A percentile compares a stretch with the other conserved stretches of the same genome.
These are phyloP conservation scores for Oligia latruncula DNA, from an alignment of 2,888 invertebrate genomes.

Conservation along the genomic window DNA sequence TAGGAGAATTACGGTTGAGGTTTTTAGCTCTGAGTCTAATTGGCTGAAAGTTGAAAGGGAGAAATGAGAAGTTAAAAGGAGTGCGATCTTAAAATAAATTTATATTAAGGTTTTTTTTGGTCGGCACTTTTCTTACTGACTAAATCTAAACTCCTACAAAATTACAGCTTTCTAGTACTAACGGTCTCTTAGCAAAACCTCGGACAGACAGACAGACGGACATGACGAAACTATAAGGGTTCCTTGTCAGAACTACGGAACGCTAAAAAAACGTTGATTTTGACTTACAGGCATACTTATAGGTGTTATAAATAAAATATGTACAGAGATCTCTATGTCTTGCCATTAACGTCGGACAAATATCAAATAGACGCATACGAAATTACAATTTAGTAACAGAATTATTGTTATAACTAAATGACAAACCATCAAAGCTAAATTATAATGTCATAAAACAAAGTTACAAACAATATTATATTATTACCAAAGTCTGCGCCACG, in stretches of 20 bases:
- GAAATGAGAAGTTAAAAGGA: neutral
- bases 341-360: too few species aligned
- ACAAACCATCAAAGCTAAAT: neutral
- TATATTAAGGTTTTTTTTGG: neutral
- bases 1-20: slow-evolving; percentile 12
- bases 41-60: neutral
- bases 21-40: slow-evolving; percentile 3
- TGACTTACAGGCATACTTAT: too few species aligned
- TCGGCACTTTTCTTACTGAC: neutral
- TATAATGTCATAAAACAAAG: too few species aligned
- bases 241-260: too few species aligned
- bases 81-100: neutral
- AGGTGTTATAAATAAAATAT: too few species aligned
- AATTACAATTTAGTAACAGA: neutral
- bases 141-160: too few species aligned
- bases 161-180: too few species aligned
- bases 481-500: neutral
- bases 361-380: neutral
- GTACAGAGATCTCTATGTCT: too few species aligned
- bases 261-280: neutral
- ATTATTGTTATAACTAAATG: neutral
- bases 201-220: too few species aligned
- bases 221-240: too few species aligned
- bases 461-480: too few species aligned
- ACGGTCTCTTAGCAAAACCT: too few species aligned